A percentile compares a stretch with the other conserved stretches of the same genome.
These are phyloP conservation scores for Botia kubotai DNA, from an alignment of 2,797 vertebrate genomes.

Conservation along the genomic window DNA sequence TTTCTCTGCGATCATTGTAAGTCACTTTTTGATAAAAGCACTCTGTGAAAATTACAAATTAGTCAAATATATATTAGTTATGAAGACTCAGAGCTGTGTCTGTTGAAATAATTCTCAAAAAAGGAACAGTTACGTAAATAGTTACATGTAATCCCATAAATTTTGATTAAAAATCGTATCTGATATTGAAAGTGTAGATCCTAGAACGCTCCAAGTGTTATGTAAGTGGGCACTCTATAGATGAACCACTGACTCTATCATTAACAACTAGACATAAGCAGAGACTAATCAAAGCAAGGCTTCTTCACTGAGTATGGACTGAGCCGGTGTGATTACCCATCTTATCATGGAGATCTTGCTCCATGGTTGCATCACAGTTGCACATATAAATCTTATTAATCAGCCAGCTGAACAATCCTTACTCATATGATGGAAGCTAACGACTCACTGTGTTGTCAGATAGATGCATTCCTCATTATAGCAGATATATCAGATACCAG, in stretches of 20 bases:
- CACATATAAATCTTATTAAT: constrained; percentile 35
- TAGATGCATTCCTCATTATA: constrained; percentile 13
- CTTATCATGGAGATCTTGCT: constrained; percentile 55
- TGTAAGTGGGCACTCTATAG: too few relatives aligned
- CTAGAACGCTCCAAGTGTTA: neutral
- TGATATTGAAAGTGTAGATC: neutral
- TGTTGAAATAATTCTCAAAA: too few relatives aligned
- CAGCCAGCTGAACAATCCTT: constrained; percentile 35
- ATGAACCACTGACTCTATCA: neutral
- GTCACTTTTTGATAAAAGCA: too few relatives aligned
- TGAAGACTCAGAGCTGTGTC: too few relatives aligned
- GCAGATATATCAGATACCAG: neutral
- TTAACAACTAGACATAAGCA: constrained; percentile 1
- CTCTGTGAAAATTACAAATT: too few relatives aligned
- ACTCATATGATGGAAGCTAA: constrained; percentile 49
- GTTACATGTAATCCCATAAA: too few relatives aligned
- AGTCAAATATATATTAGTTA: too few relatives aligned
- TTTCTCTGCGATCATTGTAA: too few relatives aligned
- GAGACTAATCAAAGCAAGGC: constrained; percentile 5
- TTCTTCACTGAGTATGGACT: neutral
- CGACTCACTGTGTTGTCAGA: constrained; percentile 42
- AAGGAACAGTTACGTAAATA: too few relatives aligned
- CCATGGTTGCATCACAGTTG: constrained; percentile 55
- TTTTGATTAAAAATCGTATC: neutral
- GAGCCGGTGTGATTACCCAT: constrained; percentile 31